Evolutionary conservation across 1,140 invertebrate genomes (phyloP), one percentile per base, ranked within the genome.

Genomic region (Drosophila repleta): DNA sequence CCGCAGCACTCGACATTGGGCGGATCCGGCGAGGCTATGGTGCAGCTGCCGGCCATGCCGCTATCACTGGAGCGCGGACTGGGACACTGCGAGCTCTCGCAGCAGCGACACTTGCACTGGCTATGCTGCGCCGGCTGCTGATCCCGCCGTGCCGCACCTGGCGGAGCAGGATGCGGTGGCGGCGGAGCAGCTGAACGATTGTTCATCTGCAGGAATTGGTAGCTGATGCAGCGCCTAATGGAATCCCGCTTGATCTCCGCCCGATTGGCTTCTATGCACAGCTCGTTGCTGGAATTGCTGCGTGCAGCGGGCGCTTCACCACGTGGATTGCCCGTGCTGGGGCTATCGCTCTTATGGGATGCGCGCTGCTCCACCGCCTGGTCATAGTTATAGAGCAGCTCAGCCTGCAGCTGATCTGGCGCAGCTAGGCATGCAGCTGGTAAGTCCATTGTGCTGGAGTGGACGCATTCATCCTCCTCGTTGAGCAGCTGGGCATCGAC

Each of bases 41-140:
- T 95, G 82, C 94, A 96, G 87, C 95, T 96, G 21, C 96, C 96
- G 3, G 96, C 96, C 92, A 97, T 95, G 17, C 96, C 96, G 0
- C 90, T 91, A 52, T 97, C 96, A 5, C 95, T 96, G 4, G 96
- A 97, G 24, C 94, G 91, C 0, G 94, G 94, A 89, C 94, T 95
- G 15, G 94, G 93, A 70, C 93, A 94, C 58, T 93, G 79, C 4
- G 93, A 94, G 64, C 93, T 93, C 62, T 94, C 93, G 65, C 94
- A 94, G 82, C 94, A 94, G 71, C 93, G 92, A 77, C 94, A 94
- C 80, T 94, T 94, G 45, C 76, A 74, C 46, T 89, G 71, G 0
- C 74, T 52, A 15, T 81, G 76, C 18, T 41, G 67, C 0, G 69
- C 29, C 8, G 69, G 41, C 10, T 58, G 68, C 13, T 69, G 79